Conservation (phyloP, 2,888 invertebrate genomes). For the Chaitophorus viminalis region DNA sequence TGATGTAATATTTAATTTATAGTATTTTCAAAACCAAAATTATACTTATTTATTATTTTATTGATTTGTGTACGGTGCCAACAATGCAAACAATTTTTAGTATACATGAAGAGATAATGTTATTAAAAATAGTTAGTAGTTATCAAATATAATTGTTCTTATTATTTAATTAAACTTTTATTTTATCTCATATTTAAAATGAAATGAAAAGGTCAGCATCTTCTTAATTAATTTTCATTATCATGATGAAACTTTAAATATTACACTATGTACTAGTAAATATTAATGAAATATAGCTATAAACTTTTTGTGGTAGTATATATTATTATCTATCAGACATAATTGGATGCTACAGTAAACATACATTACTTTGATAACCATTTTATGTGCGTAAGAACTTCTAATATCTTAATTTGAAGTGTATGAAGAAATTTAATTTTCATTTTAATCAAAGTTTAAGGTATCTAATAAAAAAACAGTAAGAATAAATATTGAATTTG, state of each 20-base stretch:
- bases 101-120: constrained; percentile 3
- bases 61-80: background rate
- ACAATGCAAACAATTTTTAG: background rate
- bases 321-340: background rate
- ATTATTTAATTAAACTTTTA: constrained; percentile 18
- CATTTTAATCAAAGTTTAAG: background rate
- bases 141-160: constrained; percentile 3
- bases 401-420: background rate
- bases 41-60: background rate
- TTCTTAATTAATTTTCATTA: constrained; percentile 12
- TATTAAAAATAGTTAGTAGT: constrained; percentile 8
- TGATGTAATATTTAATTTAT: too few species aligned
- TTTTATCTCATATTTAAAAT: constrained; percentile 44
- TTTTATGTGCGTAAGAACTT: background rate
- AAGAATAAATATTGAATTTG: background rate
- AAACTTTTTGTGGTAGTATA: background rate
- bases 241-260: background rate
- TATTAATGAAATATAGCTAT: constrained; percentile 9
- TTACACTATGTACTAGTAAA: background rate
- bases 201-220: constrained; percentile 30
- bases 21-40: background rate
- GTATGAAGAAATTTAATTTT: background rate
- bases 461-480: background rate
- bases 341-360: background rate
- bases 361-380: background rate